Conservation (phyloP, 1,140 invertebrate species). For the Drosophila willistoni region DNA sequence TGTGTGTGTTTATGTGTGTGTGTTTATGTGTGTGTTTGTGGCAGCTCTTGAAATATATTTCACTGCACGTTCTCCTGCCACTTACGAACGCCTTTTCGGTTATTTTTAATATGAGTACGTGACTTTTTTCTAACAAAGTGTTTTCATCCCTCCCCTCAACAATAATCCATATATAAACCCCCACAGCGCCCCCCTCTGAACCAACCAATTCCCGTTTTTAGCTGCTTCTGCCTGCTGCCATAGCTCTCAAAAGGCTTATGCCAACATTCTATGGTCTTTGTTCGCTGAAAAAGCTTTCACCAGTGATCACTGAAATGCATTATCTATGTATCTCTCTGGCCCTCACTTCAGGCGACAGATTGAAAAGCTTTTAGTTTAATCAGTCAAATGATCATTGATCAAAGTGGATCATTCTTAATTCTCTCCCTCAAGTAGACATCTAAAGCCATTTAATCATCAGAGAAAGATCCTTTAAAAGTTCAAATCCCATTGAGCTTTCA, state of each 20-base stretch:
- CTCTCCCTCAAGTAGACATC: too few relatives aligned
- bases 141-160: constrained; percentile 1
- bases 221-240: not conserved
- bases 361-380: not conserved
- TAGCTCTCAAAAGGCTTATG: not conserved
- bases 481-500: too few relatives aligned
- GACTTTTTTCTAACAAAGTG: constrained; percentile 55
- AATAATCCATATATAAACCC: too few relatives aligned
- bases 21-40: constrained; percentile 6
- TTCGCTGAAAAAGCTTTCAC: not conserved
- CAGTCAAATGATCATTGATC: not conserved
- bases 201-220: not conserved
- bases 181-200: not conserved
- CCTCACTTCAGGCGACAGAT: not conserved
- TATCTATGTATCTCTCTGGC: not conserved
- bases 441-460: too few relatives aligned
- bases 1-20: too few relatives aligned
- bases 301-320: not conserved
- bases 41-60: constrained; percentile 67
- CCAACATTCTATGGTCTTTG: constrained; percentile 17
- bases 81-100: constrained; percentile 75
- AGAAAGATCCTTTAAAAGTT: too few relatives aligned
- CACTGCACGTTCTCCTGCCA: constrained; percentile 74
- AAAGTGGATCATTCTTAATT: too few relatives aligned
- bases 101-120: constrained; percentile 80